Conservation (phyloP, 1,140 invertebrate genomes). For the Drusus annulatus region DNA sequence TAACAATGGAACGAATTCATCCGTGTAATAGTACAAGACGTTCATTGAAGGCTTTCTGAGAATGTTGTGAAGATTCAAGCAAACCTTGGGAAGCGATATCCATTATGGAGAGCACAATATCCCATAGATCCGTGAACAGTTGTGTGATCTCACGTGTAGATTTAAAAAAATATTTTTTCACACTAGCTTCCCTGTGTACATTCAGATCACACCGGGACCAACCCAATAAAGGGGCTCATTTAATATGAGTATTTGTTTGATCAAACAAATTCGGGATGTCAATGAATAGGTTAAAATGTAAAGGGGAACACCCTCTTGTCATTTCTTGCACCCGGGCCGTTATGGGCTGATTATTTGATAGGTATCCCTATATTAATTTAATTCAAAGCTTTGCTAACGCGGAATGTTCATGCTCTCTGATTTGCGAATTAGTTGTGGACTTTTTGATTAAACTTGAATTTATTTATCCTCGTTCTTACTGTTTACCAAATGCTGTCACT, state of each 20-base stretch:
- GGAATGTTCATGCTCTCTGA: not conserved
- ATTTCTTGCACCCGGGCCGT: not conserved
- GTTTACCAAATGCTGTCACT: not conserved
- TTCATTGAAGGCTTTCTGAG: slow-evolving; percentile 28
- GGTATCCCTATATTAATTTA: not conserved
- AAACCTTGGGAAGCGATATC: not conserved
- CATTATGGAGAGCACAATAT: slow-evolving; percentile 21
- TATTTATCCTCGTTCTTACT: too few species aligned
- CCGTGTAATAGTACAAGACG: slow-evolving; percentile 10
- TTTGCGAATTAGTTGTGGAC: too few species aligned
- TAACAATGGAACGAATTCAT: slow-evolving; percentile 39
- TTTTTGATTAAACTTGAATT: too few species aligned
- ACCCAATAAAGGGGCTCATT: slow-evolving; percentile 29
- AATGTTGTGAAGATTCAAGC: slow-evolving; percentile 29
- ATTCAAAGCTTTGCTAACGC: not conserved
- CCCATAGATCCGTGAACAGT: slow-evolving; percentile 27
- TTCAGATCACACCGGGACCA: slow-evolving; percentile 4
- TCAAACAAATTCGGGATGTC: slow-evolving; percentile 46
- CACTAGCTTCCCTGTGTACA: slow-evolving; percentile 18
- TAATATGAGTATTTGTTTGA: slow-evolving; percentile 49
- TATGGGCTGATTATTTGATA: slow-evolving; percentile 32
- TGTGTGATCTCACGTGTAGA: slow-evolving; percentile 26
- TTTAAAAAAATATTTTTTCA: slow-evolving; percentile 33
- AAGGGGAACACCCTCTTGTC: slow-evolving; percentile 41
- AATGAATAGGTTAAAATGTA: slow-evolving; percentile 37